A percentile compares a stretch with the other conserved stretches of the same genome.
Conservation (phyloP, 2,888 invertebrate genomes). For the Cephus rjabovi region DNA sequence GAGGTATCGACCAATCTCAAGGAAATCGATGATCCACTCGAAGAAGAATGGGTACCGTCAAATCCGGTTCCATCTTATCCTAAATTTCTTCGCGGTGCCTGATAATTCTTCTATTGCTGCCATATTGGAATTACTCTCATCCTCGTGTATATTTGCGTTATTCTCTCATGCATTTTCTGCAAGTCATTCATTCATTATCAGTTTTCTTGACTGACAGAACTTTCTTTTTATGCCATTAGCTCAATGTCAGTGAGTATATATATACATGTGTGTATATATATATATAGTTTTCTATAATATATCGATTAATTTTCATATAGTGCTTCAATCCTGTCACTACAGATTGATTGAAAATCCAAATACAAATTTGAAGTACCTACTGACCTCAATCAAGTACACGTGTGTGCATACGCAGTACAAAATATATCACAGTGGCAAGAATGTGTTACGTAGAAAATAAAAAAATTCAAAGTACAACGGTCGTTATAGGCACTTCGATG, state of each 20-base stretch:
- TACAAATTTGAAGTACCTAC: not conserved
- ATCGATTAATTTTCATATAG: not conserved
- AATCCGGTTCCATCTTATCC: conserved; percentile 25
- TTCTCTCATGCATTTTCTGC: not conserved
- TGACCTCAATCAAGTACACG: not conserved
- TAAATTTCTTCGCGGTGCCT: conserved; percentile 21
- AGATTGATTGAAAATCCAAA: not conserved
- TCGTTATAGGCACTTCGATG: not conserved
- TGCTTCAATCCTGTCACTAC: not conserved
- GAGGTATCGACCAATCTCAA: conserved; percentile 9
- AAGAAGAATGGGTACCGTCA: conserved; percentile 17
- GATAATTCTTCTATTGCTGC: not conserved
- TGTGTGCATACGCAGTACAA: not conserved
- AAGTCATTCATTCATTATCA: not conserved
- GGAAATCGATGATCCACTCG: conserved; percentile 16
- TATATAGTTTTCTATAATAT: not conserved
- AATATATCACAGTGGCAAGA: too few species aligned
- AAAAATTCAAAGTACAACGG: not conserved
- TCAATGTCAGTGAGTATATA: not conserved
- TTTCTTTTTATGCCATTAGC: conserved; percentile 1
- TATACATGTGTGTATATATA: not conserved
- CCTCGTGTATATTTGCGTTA: not conserved
- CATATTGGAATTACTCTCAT: not conserved
- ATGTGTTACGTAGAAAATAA: not conserved
- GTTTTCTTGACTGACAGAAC: not conserved